These are phyloP conservation scores for Dunckerocampus dactyliophorus DNA, from an alignment of 2,113 vertebrate genomes.

Conservation along the genomic window DNA sequence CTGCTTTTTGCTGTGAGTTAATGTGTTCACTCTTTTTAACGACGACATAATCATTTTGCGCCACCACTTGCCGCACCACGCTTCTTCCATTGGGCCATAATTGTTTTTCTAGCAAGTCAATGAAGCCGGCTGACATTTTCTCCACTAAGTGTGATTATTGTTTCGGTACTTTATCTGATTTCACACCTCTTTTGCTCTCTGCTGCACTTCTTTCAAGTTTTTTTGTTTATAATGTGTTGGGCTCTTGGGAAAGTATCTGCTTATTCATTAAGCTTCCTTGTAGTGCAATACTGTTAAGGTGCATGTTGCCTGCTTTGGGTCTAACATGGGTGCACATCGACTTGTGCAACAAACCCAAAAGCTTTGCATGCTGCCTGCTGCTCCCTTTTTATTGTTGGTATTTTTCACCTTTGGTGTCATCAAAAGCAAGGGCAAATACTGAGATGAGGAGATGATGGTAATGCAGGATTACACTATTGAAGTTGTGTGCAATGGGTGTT, in stretches of 20 bases:
- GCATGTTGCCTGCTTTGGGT: slow-evolving; percentile 55
- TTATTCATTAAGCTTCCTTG: slow-evolving; percentile 43
- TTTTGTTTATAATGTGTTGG: slow-evolving; percentile 22
- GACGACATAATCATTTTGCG: slow-evolving; percentile 3
- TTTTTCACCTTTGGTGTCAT: slow-evolving; percentile 32
- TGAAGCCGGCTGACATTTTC: slow-evolving; percentile 23
- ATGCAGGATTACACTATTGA: not conserved
- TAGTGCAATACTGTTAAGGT: slow-evolving; percentile 31
- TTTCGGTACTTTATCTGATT: slow-evolving; percentile 9
- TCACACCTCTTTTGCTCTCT: slow-evolving; percentile 19
- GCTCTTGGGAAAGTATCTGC: slow-evolving; percentile 35
- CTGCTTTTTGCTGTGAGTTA: slow-evolving; percentile 19
- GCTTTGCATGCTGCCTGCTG: slow-evolving; percentile 47
- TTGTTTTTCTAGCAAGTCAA: slow-evolving; percentile 1
- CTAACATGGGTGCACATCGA: slow-evolving; percentile 52
- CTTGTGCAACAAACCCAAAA: slow-evolving; percentile 25
- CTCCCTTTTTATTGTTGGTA: slow-evolving; percentile 36
- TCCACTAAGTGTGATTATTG: slow-evolving; percentile 7
- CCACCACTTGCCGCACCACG: not conserved
- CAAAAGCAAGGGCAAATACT: slow-evolving; percentile 15
- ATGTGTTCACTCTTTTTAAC: slow-evolving; percentile 34
- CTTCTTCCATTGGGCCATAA: slow-evolving; percentile 18
- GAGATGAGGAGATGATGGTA: not conserved
- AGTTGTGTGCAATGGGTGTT: slow-evolving; percentile 19
- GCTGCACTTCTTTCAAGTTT: slow-evolving; percentile 21